Evolutionary conservation across 2,113 vertebrate species (phyloP).

Genomic region (Manacus vitellinus): DNA sequence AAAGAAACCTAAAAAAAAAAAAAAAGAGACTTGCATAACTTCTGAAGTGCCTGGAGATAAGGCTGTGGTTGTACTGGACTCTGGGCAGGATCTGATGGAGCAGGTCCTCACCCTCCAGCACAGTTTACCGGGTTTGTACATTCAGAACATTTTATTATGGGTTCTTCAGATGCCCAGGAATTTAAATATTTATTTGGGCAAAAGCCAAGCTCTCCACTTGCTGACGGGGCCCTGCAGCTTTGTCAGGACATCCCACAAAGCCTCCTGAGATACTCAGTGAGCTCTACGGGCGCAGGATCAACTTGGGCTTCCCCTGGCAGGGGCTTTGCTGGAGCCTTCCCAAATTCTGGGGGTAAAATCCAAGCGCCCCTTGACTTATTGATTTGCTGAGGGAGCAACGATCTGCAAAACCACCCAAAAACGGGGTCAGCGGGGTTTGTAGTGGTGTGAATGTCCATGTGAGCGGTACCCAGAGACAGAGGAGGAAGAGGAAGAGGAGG

Average conservation of each 20-base stretch:
- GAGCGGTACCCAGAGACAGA: background rate
- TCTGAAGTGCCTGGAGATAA: background rate
- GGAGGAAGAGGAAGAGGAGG: background rate
- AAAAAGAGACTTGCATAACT: background rate
- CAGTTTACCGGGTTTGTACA: background rate
- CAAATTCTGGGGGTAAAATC: background rate
- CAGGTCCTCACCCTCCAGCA: background rate
- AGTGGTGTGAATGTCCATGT: accelerated
- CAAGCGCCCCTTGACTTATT: background rate
- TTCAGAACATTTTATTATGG: constrained; percentile 60
- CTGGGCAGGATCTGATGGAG: background rate
- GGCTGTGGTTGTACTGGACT: background rate
- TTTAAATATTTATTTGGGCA: constrained; percentile 43
- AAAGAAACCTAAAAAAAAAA: background rate
- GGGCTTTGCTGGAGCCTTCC: background rate
- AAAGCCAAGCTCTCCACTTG: constrained; percentile 9
- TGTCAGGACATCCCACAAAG: background rate
- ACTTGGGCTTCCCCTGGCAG: background rate
- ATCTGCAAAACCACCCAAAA: background rate
- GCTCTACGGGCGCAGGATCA: background rate
- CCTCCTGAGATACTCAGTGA: background rate
- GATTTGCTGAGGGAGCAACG: background rate
- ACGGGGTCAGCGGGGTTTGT: background rate
- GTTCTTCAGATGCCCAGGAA: constrained; percentile 46
- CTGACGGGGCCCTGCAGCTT: background rate